A percentile compares a stretch with the other conserved stretches of the same genome.
phyloP scores from a whole-genome alignment of 2,797 vertebrate genomes.

The Bovichtus variegatus region DNA sequence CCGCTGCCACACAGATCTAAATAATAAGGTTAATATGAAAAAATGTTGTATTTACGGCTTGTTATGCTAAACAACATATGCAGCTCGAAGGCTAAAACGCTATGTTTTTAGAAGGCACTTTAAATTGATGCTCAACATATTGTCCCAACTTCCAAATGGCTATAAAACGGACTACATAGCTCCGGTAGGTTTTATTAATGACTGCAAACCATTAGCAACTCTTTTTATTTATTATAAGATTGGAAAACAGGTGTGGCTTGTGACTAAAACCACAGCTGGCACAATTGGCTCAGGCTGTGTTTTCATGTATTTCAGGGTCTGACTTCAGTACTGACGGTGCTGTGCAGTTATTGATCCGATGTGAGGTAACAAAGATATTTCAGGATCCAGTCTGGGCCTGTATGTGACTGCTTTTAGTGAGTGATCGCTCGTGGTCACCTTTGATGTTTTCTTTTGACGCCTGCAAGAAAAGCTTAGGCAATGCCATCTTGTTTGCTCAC shows the following conservation, averaged over 20 bases:
- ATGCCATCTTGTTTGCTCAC: constrained; percentile 18
- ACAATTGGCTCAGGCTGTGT: neutral
- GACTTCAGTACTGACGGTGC: neutral
- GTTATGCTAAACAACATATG: no score
- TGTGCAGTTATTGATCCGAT: neutral
- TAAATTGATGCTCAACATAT: neutral
- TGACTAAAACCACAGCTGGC: neutral
- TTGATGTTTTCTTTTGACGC: constrained; percentile 14
- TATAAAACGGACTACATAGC: neutral
- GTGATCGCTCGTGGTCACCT: neutral
- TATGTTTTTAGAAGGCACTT: neutral
- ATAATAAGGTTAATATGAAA: no score
- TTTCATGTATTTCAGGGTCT: neutral
- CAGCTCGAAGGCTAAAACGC: no score
- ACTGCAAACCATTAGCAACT: neutral
- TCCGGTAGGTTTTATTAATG: neutral
- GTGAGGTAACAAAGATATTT: neutral
- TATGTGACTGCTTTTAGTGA: neutral
- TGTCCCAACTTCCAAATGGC: neutral
- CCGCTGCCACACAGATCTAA: no score
- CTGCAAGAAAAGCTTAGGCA: constrained; percentile 11
- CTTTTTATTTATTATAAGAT: neutral
- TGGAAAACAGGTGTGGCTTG: neutral
- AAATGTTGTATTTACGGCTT: no score
- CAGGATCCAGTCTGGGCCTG: neutral